Conservation (phyloP, 1,140 invertebrate species). For the Neuroterus valhalla region DNA sequence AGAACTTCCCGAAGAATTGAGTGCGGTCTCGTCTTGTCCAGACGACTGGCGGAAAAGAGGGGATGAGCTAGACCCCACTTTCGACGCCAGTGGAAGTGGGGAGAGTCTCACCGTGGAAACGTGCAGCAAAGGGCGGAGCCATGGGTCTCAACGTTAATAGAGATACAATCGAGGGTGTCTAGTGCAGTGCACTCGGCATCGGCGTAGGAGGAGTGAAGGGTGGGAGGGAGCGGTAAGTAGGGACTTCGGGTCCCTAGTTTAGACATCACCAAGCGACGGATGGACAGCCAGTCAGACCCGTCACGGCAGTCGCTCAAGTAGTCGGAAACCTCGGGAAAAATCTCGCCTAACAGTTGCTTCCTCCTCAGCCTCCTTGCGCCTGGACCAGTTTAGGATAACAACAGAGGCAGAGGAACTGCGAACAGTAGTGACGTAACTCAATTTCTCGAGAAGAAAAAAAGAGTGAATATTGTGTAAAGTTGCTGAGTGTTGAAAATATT, state of each 20-base stretch:
- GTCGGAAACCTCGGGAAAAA: constrained; percentile 68
- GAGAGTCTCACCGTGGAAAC: constrained; percentile 42
- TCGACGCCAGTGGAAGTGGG: constrained; percentile 30
- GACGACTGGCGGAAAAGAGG: constrained; percentile 39
- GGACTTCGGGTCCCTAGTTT: constrained; percentile 72
- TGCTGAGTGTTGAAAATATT: too few species aligned
- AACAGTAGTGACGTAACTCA: background rate
- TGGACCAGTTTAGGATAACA: background rate
- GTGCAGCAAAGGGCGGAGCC: constrained; percentile 63
- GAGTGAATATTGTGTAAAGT: too few species aligned
- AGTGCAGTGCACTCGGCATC: constrained; percentile 66
- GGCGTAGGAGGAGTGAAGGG: constrained; percentile 70
- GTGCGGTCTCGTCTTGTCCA: too few species aligned
- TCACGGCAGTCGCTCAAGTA: constrained; percentile 72
- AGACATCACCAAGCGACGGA: constrained; percentile 75
- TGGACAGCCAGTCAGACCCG: constrained; percentile 74
- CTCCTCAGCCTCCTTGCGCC: background rate
- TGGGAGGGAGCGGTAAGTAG: constrained; percentile 68
- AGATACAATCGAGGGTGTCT: constrained; percentile 75
- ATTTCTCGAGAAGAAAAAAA: background rate
- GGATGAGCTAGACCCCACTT: constrained; percentile 36
- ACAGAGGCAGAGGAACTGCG: background rate
- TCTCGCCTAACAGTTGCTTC: constrained; percentile 36
- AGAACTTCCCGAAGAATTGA: too few species aligned
- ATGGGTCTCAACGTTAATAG: constrained; percentile 70